A percentile compares a stretch with the other conserved stretches of the same genome.
Conservation (phyloP, 2,797 vertebrate genomes). For the Hyperoplus lanceolatus region DNA sequence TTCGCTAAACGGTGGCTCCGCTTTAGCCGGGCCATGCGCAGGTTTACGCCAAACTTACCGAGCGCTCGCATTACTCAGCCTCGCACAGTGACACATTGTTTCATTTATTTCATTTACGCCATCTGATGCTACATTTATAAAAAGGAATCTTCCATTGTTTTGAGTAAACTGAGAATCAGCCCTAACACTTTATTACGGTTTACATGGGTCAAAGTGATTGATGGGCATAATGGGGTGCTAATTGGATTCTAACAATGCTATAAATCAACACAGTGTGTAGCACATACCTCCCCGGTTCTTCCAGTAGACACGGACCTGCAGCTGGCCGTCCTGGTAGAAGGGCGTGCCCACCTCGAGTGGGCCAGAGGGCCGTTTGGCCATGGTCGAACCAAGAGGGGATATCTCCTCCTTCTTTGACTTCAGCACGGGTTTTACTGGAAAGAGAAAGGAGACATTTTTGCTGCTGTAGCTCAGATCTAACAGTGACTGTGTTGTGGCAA, state of each 20-base stretch:
- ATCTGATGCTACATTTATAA: slow-evolving; percentile 52
- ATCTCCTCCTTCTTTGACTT: slow-evolving; percentile 85
- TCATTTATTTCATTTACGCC: slow-evolving; percentile 64
- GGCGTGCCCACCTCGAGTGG: slow-evolving; percentile 92
- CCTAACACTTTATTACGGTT: slow-evolving; percentile 63
- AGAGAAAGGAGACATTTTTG: slow-evolving; percentile 66
- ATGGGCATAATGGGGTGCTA: slow-evolving; percentile 61
- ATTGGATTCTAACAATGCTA: slow-evolving; percentile 60
- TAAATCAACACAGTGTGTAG: slow-evolving; percentile 49
- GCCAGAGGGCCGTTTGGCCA: slow-evolving; percentile 84
- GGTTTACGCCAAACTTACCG: slow-evolving; percentile 50
- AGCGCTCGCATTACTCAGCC: slow-evolving; percentile 51
- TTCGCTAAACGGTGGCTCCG: slow-evolving; percentile 76
- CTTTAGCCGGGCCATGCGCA: slow-evolving; percentile 46
- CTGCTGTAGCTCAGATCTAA: slow-evolving; percentile 67
- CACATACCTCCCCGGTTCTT: slow-evolving; percentile 91
- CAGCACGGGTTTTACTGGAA: slow-evolving; percentile 71
- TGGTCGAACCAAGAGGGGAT: slow-evolving; percentile 75
- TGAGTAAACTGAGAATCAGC: slow-evolving; percentile 53
- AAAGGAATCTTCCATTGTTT: slow-evolving; percentile 47
- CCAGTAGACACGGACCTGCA: slow-evolving; percentile 97
- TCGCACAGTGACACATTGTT: slow-evolving; percentile 71
- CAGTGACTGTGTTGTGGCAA: slow-evolving; percentile 54
- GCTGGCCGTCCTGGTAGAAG: slow-evolving; percentile 92
- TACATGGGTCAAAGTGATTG: slow-evolving; percentile 65